phyloP scores from a whole-genome alignment of 2,113 vertebrate species.

The Zosterops hypoxanthus region DNA sequence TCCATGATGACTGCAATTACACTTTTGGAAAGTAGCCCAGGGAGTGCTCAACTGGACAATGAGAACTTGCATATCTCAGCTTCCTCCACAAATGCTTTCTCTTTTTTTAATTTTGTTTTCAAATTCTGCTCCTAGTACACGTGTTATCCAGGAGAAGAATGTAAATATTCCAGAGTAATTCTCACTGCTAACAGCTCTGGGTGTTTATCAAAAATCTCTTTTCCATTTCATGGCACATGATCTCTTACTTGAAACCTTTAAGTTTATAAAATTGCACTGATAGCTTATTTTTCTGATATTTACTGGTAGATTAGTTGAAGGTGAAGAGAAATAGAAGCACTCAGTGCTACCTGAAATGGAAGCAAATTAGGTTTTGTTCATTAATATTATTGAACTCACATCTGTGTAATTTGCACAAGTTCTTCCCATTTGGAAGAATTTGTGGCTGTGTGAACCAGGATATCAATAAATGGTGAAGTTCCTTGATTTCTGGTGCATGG shows the following conservation, averaged over 20 bases:
- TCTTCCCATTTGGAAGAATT: background rate
- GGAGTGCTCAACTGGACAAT: background rate
- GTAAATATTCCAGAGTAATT: background rate
- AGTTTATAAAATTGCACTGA: background rate
- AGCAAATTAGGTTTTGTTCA: background rate
- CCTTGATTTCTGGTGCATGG: background rate
- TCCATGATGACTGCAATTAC: background rate
- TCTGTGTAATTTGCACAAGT: background rate
- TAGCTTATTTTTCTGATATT: background rate
- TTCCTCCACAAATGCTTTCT: background rate
- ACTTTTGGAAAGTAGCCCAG: background rate
- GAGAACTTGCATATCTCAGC: background rate
- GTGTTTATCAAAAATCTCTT: background rate
- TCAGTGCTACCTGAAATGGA: background rate
- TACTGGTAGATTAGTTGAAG: background rate
- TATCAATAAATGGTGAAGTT: background rate
- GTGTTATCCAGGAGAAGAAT: background rate
- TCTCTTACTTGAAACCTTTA: background rate
- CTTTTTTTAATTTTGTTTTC: background rate
- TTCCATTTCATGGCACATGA: background rate
- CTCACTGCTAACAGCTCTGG: rapidly evolving
- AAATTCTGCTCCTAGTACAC: background rate
- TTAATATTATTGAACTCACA: background rate
- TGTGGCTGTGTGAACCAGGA: background rate
- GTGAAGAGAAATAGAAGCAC: background rate